Base-by-base conservation (phyloP, 2,797 vertebrate species). In the Melanotaenia maccullochi region DNA sequence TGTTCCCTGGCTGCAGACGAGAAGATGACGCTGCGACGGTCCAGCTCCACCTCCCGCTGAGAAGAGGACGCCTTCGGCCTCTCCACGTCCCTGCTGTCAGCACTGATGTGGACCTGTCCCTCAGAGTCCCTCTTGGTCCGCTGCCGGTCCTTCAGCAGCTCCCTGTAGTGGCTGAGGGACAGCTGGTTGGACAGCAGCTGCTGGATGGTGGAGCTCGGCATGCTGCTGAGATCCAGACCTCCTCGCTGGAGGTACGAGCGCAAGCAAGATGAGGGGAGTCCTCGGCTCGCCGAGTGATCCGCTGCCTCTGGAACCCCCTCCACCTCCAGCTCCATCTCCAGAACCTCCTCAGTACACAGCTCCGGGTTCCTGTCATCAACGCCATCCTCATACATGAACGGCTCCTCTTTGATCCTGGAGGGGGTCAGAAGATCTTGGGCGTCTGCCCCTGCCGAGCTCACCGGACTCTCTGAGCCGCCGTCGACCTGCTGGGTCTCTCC, bases 1-100 rank as follows among this genome's bases (percentile, higher is more conserved):
- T 92, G 95, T 89, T 97, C 96, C 55, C 95, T 94, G 33, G 93
- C 81, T 2, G 94, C 94, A 30, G 96, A 96, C 85, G 96, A 97
- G 91, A 98, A 98, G 77, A 98, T 97, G 20, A 96, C 97, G 3
- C 89, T 93, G 79, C 95, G 95, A 81, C 96, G 94, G 90, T 98
- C 97, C 14, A 95, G 89, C 75, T 97, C 97, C 18, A 92, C 92
- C 83, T 97, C 96, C 78, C 96, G 94, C 76, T 96, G 96, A 76
- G 94, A 96, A 49, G 94, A 95, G 1, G 95, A 92, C 8, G 93
- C 93, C 87, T 94, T 96, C 82, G 95, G 93, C 0, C 94, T 73
- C 76, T 93, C 81, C 93, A 87, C 77, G 82, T 75, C 75, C 95
- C 94, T 11, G 35, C 35, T 35, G 35, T 35, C 72, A 94, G 95